phyloP scores from a whole-genome alignment of 2,888 invertebrate species.

The Cantharis lateralis region DNA sequence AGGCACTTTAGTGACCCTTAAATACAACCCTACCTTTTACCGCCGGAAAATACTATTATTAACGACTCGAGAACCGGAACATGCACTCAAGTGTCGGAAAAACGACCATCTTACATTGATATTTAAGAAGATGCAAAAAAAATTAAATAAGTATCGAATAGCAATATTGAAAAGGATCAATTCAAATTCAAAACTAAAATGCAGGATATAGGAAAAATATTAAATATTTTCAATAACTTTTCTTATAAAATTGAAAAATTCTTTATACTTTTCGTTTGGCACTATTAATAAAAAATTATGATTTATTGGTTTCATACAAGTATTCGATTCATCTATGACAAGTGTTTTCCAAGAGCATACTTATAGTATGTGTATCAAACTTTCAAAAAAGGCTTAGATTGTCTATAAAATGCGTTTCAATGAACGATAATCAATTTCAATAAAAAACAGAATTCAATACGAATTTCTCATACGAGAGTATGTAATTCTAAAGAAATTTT shows the following conservation, averaged over 20 bases:
- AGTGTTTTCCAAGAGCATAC: neutral
- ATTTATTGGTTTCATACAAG: neutral
- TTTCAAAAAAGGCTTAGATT: neutral
- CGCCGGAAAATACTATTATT: constrained; percentile 25
- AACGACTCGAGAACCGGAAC: constrained; percentile 17
- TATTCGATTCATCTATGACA: neutral
- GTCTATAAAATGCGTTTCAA: neutral
- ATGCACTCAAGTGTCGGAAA: constrained; percentile 12
- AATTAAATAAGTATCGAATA: neutral
- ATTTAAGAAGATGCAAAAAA: neutral
- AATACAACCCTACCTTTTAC: constrained; percentile 23
- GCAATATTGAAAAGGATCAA: neutral
- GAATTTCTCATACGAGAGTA: neutral
- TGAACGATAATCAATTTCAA: neutral
- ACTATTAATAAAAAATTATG: neutral
- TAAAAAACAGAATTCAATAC: neutral
- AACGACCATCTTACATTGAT: neutral
- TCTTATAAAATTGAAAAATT: neutral
- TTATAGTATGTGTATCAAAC: neutral
- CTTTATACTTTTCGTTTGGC: neutral
- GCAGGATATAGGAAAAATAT: neutral
- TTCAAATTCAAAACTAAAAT: neutral
- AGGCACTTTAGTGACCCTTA: constrained; percentile 14
- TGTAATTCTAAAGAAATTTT: neutral
- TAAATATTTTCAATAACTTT: neutral